Percentiles rank a stretch among this genome's conserved stretches.
These are phyloP conservation scores for Drosophila pegasa DNA, from an alignment of 2,888 invertebrate species.

Conservation along the genomic window DNA sequence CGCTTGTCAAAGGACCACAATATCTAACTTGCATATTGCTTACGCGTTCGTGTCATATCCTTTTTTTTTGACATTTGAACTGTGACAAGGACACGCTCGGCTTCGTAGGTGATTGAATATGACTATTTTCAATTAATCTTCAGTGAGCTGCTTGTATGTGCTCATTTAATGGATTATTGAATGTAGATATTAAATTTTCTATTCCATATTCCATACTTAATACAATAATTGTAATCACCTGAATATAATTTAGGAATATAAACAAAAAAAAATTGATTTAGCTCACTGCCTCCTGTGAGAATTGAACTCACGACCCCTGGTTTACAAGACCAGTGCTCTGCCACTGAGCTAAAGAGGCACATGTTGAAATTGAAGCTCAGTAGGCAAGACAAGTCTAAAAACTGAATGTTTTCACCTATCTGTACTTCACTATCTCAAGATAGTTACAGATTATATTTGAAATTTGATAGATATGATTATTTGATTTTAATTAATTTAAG, in stretches of 20 bases:
- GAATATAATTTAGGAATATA: neutral
- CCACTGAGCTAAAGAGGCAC: slow-evolving; percentile 93
- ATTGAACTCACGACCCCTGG: slow-evolving; percentile 96
- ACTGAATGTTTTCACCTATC: neutral
- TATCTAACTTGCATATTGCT: slow-evolving; percentile 50
- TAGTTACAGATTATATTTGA: neutral
- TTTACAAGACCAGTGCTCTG: slow-evolving; percentile 97
- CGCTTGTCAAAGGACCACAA: slow-evolving; percentile 41
- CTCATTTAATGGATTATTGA: neutral
- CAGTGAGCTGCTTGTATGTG: neutral
- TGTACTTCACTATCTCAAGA: neutral
- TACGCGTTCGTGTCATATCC: slow-evolving; percentile 23
- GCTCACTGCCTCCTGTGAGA: slow-evolving; percentile 91
- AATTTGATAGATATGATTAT: slow-evolving; percentile 4
- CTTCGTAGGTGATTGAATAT: slow-evolving; percentile 1
- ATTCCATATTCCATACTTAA: neutral
- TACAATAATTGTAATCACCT: neutral
- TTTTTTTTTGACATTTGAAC: slow-evolving; percentile 23
- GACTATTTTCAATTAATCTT: neutral
- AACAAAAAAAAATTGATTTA: neutral
- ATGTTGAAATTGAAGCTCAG: neutral
- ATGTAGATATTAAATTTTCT: neutral
- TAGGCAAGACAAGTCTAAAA: neutral
- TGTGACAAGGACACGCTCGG: slow-evolving; percentile 4
- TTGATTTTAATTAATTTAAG: slow-evolving; percentile 19